Evolutionary conservation across 2,888 invertebrate genomes (phyloP), one percentile per base, ranked within the genome.

Genomic region (Rotaria macrura): DNA sequence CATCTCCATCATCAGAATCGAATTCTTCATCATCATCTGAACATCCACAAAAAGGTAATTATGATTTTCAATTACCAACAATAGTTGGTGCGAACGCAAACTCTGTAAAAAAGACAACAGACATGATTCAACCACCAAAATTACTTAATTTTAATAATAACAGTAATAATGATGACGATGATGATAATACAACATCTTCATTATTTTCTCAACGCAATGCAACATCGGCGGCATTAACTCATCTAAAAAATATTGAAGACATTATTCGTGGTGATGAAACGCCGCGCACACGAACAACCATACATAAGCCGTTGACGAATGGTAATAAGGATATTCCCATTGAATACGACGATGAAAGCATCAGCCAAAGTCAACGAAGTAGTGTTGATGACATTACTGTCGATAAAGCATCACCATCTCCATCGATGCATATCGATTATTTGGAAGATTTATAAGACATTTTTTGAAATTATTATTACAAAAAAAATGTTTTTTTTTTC

Each of bases 321-420:
- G 23, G 14, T 20, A 43, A 43, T 79, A 79, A 43, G n/a, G 43
- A 79, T 79, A 43, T 43, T 43, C 25, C n/a, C 12, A 7, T 79
- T 40, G 79, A 79, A 79, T 79, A 79, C n/a, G 79, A 79, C 9
- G 79, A 79, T 79, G 79, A 79, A 79, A 79, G 79, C n/a, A n/a
- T 43, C 9, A 79, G 43, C 43, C 40, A 43, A 40, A 43, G 34
- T 65, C 34, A 34, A 65, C 5, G 25, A 5, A 43, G 79, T 79
- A 43, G 79, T 14, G 38, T 79, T 79, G 79, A 79, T n/a, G 79
- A 79, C 43, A 20, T 79, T 14, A 79, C 79, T 14, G 79, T 79
- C 1, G 79, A 43, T 14, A 79, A 79, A 79, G n/a, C 79, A 1
- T 43, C 79, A 79, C 79, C 79, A 12, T 43, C 79, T 20, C 43